Base-by-base conservation (phyloP, 2,888 invertebrate genomes). In the Cremastinae sp. region DNA sequence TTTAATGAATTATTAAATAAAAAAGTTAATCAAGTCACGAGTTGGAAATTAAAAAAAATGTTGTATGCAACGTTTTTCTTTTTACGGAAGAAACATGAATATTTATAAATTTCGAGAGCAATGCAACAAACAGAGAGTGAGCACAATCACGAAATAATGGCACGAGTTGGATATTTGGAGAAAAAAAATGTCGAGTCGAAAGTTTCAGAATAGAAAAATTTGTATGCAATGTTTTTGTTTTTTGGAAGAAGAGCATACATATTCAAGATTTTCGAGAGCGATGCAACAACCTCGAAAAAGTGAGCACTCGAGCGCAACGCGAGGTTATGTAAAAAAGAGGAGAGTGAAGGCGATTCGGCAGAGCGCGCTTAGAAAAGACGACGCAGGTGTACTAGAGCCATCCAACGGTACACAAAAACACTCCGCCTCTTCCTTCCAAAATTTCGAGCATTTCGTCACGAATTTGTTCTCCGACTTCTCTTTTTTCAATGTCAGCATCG, bases 331-430 rank as follows among this genome's bases (percentile, higher is more conserved):
- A 49, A 66, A 22, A 39, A 5, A 28, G 28, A 28, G 28, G 28
- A 28, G 28, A 28, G 28, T 3, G 28, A 28, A 5, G 7, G 4
- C 39, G 65, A 20, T 49, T 59, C 71, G 61, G 39, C 71, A 61
- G 53, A 65, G 39, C 65, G 59, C 39, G 66, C 37, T 55, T 53
- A 18, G 28, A 28, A 5, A 39, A 14, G 56, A 35, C 12, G 22
- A 12, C 37, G 39, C 75, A 75, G 71, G 71, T 71, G 71, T 14
- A 51, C 39, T 43, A 56, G 56, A 66, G 39, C 10, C 45, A 51
- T 49, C 14, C 64, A 65, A 58, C 64, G 58, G 37, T 64, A 51
- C 41, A n/a, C n/a, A 51, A 43, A 55, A 5, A 39, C 53, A 22
- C 28, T 9, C 10, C 12, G 28, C 47, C 37, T 71, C 16, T 56